Conservation (phyloP, 2,888 invertebrate species). For the Troilus luridus region DNA sequence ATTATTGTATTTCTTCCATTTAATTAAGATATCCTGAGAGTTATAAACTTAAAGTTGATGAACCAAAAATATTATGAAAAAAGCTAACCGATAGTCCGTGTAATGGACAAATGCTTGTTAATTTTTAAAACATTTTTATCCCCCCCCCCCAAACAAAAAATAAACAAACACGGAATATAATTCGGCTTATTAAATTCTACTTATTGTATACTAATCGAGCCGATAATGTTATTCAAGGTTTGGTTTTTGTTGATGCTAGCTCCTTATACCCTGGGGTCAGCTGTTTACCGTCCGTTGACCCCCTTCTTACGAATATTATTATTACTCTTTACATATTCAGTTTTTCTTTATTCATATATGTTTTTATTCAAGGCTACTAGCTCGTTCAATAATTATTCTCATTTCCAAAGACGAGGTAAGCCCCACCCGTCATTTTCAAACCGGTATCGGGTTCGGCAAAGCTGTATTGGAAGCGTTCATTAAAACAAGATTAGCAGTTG, state of each 20-base stretch:
- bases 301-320: constrained; percentile 8
- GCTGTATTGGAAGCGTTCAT: neutral
- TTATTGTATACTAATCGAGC: neutral
- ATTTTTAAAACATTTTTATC: neutral
- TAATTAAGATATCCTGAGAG: too few relatives aligned
- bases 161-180: neutral
- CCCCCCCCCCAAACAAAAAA: neutral
- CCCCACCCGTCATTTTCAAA: neutral
- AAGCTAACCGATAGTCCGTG: too few relatives aligned
- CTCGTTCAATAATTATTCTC: constrained; percentile 24
- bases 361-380: constrained; percentile 17
- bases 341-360: constrained; percentile 14
- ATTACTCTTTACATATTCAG: constrained; percentile 34
- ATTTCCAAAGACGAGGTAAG: neutral
- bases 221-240: neutral
- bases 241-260: neutral
- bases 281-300: constrained; percentile 18
- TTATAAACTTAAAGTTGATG: too few relatives aligned
- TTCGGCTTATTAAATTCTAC: neutral
- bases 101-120: too few relatives aligned
- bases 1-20: too few relatives aligned
- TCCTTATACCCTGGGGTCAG: neutral
- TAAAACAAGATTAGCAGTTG: neutral
- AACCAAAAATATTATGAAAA: too few relatives aligned
- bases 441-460: neutral